A percentile compares a stretch with the other conserved stretches of the same genome.
These are phyloP conservation scores for Philantomba maxwellii DNA, from an alignment of 2,113 vertebrate species.

Conservation along the genomic window DNA sequence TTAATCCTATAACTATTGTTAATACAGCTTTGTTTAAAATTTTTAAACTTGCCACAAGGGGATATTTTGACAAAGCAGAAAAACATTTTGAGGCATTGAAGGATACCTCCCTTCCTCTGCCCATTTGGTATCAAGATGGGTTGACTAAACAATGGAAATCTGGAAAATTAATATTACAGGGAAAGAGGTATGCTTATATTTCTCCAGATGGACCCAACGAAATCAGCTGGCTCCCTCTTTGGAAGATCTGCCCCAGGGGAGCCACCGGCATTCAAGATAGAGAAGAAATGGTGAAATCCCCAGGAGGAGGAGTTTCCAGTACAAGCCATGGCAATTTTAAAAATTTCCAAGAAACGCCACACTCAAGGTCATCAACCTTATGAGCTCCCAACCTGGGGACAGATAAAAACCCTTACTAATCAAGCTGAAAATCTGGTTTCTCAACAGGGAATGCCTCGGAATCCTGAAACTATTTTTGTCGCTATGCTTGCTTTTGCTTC, in stretches of 20 bases:
- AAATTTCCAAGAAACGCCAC: not conserved
- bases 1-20: not conserved
- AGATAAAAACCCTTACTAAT: not conserved
- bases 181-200: not conserved
- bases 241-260: not conserved
- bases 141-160: not conserved
- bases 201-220: not conserved
- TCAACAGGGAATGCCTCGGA: not conserved
- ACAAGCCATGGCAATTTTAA: not conserved
- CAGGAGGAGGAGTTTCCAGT: not conserved
- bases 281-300: not conserved
- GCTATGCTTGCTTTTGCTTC: not conserved
- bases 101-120: not conserved
- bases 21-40: not conserved
- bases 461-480: not conserved
- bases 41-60: not conserved
- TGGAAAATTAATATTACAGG: not conserved
- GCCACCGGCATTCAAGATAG: not conserved
- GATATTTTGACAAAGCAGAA: not conserved
- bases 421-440: not conserved
- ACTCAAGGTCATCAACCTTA: not conserved
- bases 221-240: not conserved
- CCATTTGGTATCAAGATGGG: not conserved
- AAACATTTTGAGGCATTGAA: not conserved
- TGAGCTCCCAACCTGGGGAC: not conserved